These are phyloP conservation scores for Gryon sp. DNA, from an alignment of 1,140 invertebrate genomes.

Conservation along the genomic window DNA sequence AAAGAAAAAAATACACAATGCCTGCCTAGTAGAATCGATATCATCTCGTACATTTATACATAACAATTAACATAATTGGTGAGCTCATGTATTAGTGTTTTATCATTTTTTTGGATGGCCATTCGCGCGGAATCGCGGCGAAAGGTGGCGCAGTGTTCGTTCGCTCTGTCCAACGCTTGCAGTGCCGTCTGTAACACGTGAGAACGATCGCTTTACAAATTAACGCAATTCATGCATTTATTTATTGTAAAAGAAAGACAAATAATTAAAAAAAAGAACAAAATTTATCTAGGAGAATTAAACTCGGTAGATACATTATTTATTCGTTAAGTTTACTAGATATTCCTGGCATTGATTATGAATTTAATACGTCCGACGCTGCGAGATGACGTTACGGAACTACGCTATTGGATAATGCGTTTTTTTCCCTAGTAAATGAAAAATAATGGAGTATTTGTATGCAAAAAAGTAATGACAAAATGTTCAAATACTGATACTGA, in stretches of 20 bases:
- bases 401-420: slow-evolving; percentile 3
- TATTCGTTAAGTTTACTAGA: slow-evolving; percentile 57
- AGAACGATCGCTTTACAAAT: slow-evolving; percentile 57
- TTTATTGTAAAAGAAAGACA: slow-evolving; percentile 40
- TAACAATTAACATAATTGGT: slow-evolving; percentile 76
- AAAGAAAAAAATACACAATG: slow-evolving; percentile 64
- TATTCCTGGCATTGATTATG: slow-evolving; percentile 16
- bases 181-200: slow-evolving; percentile 50
- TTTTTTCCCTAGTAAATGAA: too few species aligned
- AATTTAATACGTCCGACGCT: slow-evolving; percentile 25
- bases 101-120: slow-evolving; percentile 69
- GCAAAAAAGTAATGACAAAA: too few species aligned
- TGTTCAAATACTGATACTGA: too few species aligned
- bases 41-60: slow-evolving; percentile 78
- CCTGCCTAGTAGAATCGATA: slow-evolving; percentile 75
- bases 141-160: slow-evolving; percentile 42
- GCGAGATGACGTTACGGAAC: slow-evolving; percentile 3
- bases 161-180: slow-evolving; percentile 44
- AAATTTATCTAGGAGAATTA: slow-evolving; percentile 49
- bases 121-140: slow-evolving; percentile 46
- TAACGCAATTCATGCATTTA: slow-evolving; percentile 53
- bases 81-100: slow-evolving; percentile 76
- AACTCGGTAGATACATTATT: slow-evolving; percentile 52
- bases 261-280: slow-evolving; percentile 20
- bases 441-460: too few species aligned